These are phyloP conservation scores for Apis mellifera DNA, from an alignment of 1,140 invertebrate genomes.

Conservation along the genomic window Amel_HAv3.1 CM009941.2:8987501-8988000, in stretches of 20 bases:
- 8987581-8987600: too few relatives aligned
- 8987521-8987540: too few relatives aligned
- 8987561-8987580: too few relatives aligned
- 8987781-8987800: not conserved
- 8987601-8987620: too few relatives aligned
- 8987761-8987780: not conserved
- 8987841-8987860: slow-evolving; percentile 42
- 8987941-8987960: slow-evolving; percentile 38
- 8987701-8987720: too few relatives aligned
- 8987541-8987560: too few relatives aligned
- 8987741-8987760: too few relatives aligned
- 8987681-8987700: not conserved
- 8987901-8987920: slow-evolving; percentile 17
- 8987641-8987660: not conserved
- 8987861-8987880: not conserved
- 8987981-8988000: slow-evolving; percentile 5
- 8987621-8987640: too few relatives aligned
- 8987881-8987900: not conserved
- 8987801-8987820: not conserved
- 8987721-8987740: not conserved
- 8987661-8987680: not conserved
- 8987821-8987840: slow-evolving; percentile 7
- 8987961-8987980: not conserved
- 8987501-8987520: too few relatives aligned
- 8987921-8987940: slow-evolving; percentile 35